These are phyloP conservation scores for Rhizomys pruinosus DNA, from an alignment of 2,113 vertebrate genomes.

Conservation along the genomic window DNA sequence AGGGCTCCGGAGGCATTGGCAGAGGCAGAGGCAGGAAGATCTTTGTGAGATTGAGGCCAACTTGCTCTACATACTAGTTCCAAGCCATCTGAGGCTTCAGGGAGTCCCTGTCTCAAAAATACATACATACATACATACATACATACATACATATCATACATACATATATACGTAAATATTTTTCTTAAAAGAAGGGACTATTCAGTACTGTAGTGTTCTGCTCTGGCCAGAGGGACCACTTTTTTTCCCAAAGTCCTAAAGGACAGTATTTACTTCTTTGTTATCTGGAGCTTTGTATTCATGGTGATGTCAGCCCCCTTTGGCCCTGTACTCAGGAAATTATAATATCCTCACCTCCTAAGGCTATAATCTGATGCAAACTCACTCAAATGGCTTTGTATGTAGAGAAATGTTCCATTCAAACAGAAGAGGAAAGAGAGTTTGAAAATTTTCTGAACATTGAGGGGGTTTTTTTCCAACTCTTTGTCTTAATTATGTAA, in stretches of 20 bases:
- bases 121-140: no score
- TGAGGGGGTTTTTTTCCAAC: neutral
- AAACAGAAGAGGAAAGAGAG: slow-evolving; percentile 1
- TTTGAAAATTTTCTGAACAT: slow-evolving; percentile 49
- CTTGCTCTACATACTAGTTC: no score
- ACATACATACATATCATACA: no score
- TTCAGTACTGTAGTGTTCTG: neutral
- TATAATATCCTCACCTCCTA: slow-evolving; percentile 19
- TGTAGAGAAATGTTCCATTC: neutral
- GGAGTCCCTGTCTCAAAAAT: no score
- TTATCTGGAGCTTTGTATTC: neutral
- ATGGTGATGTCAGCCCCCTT: neutral
- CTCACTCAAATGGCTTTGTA: slow-evolving; percentile 1
- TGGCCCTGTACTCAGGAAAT: slow-evolving; percentile 56
- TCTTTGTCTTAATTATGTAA: neutral
- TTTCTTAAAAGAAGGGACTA: no score
- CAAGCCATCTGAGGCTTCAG: no score
- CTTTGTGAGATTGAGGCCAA: no score
- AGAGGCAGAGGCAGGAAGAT: no score
- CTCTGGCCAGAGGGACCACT: neutral
- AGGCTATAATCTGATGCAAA: slow-evolving; percentile 43
- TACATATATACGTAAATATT: no score
- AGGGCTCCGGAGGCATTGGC: no score
- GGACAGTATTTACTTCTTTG: neutral
- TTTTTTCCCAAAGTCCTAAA: neutral